These are phyloP conservation scores for Caenorhabditis remanei DNA, from an alignment of 1,140 invertebrate genomes.

Conservation along the genomic window DNA sequence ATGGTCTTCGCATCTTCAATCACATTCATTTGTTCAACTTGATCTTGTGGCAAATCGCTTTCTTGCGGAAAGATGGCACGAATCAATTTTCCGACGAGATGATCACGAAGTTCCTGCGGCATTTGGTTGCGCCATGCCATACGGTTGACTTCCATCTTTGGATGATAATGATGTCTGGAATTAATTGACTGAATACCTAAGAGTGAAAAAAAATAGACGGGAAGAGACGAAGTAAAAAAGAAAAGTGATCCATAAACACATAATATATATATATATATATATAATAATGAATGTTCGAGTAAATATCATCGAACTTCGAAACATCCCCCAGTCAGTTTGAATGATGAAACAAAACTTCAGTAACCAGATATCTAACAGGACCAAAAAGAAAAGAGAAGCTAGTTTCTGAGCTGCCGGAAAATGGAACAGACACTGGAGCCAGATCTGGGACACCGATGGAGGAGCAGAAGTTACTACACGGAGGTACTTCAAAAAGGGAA, in stretches of 20 bases:
- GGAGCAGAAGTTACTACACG: too few species aligned
- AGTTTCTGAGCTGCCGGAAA: too few species aligned
- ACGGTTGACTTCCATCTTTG: neutral
- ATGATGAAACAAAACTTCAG: too few species aligned
- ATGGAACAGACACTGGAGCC: too few species aligned
- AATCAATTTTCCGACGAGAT: slow-evolving; percentile 98
- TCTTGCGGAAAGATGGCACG: slow-evolving; percentile 98
- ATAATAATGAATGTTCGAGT: too few species aligned
- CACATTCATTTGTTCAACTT: slow-evolving; percentile 95
- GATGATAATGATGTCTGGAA: neutral
- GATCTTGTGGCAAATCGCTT: slow-evolving; percentile 90
- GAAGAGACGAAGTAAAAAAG: neutral
- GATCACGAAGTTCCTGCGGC: slow-evolving; percentile 94
- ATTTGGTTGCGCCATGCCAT: slow-evolving; percentile 91
- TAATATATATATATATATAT: too few species aligned
- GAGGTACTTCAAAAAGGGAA: too few species aligned
- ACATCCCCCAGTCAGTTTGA: too few species aligned
- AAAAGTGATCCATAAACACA: neutral
- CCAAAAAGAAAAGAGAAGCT: too few species aligned
- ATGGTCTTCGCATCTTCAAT: slow-evolving; percentile 98
- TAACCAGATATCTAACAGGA: too few species aligned
- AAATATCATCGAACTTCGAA: too few species aligned
- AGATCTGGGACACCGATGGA: too few species aligned
- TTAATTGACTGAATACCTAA: neutral
- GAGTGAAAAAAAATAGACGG: neutral